Percentiles rank a stretch among this genome's conserved stretches.
These are phyloP conservation scores for Stenopsyche tienmushanensis DNA, from an alignment of 1,140 invertebrate genomes.

Conservation along the genomic window DNA sequence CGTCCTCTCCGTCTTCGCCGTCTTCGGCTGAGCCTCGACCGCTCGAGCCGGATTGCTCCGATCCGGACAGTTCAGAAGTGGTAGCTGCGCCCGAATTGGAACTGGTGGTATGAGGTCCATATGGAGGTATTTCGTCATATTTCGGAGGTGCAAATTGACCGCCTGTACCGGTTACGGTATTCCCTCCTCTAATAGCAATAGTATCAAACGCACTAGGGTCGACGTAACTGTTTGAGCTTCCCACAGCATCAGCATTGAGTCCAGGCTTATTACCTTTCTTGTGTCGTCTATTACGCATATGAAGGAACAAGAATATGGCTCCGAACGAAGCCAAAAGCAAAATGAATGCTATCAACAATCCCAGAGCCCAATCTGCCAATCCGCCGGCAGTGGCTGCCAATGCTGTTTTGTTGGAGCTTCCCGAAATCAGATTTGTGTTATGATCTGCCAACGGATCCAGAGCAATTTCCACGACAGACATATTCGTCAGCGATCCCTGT, in stretches of 20 bases:
- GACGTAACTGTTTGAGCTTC: slow-evolving; percentile 75
- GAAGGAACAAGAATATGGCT: slow-evolving; percentile 78
- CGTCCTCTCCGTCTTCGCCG: slow-evolving; percentile 88
- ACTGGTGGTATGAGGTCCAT: slow-evolving; percentile 70
- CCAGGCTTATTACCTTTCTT: slow-evolving; percentile 78
- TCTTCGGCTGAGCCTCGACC: slow-evolving; percentile 94
- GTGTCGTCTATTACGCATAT: slow-evolving; percentile 78
- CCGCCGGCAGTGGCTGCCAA: slow-evolving; percentile 63
- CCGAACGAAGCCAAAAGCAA: slow-evolving; percentile 80
- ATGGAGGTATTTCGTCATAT: slow-evolving; percentile 89
- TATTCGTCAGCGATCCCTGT: slow-evolving; percentile 80
- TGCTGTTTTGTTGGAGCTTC: slow-evolving; percentile 48
- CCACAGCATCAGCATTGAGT: slow-evolving; percentile 68
- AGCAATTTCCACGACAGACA: slow-evolving; percentile 81
- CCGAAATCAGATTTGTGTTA: slow-evolving; percentile 60
- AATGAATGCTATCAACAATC: slow-evolving; percentile 78
- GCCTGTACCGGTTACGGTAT: slow-evolving; percentile 53
- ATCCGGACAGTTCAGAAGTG: slow-evolving; percentile 85
- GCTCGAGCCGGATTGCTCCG: slow-evolving; percentile 90
- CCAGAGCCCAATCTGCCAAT: slow-evolving; percentile 82
- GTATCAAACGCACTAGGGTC: slow-evolving; percentile 85
- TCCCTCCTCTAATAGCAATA: slow-evolving; percentile 73
- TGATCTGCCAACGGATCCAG: slow-evolving; percentile 69
- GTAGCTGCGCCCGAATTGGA: slow-evolving; percentile 81
- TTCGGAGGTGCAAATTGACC: slow-evolving; percentile 84